Evolutionary conservation across 2,797 vertebrate genomes (phyloP).

Genomic region (Mormyrops attenuatus): DNA sequence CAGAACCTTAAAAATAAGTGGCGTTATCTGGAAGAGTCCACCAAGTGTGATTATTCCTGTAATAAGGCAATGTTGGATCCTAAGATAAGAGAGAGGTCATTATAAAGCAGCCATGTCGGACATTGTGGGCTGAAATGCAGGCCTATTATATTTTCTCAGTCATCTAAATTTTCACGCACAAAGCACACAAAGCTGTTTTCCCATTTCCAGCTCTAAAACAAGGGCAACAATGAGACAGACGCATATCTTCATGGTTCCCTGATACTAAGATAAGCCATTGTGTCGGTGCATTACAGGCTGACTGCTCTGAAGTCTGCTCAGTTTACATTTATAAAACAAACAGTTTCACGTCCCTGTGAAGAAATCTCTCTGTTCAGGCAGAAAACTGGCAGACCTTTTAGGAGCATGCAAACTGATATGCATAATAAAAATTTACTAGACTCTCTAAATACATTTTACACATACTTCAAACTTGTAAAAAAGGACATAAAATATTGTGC

Average conservation of each 20-base stretch:
- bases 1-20: slow-evolving; percentile 15
- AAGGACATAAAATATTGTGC: not conserved
- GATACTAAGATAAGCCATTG: not conserved
- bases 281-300: not conserved
- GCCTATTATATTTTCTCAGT: not conserved
- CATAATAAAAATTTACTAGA: not conserved
- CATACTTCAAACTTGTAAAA: not conserved
- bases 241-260: not conserved
- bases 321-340: not conserved
- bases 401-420: not conserved
- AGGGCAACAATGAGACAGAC: not conserved
- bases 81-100: not conserved
- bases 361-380: not conserved
- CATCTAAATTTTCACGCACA: not conserved
- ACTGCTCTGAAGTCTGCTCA: not conserved
- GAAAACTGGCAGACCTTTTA: not conserved
- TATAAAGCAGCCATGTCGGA: not conserved
- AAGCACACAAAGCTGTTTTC: not conserved
- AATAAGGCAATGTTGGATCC: not conserved
- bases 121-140: not conserved
- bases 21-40: not conserved
- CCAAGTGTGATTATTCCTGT: not conserved
- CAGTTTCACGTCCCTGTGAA: not conserved
- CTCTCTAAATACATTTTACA: not conserved
- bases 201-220: not conserved